These are phyloP conservation scores for Zhuqinia jingwanae DNA, from an alignment of 2,888 invertebrate species.

Conservation along the genomic window DNA sequence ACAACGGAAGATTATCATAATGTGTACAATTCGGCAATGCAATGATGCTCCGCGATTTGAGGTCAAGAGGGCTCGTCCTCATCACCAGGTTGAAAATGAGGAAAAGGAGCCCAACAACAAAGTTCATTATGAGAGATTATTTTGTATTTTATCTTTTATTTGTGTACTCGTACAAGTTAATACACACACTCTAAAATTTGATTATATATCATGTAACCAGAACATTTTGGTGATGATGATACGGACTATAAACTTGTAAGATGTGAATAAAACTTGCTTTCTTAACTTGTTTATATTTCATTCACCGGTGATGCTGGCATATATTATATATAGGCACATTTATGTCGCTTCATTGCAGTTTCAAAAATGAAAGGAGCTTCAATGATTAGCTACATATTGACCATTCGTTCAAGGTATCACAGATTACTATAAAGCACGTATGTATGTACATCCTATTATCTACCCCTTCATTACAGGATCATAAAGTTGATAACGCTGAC, in stretches of 20 bases:
- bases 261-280: slow-evolving; percentile 55
- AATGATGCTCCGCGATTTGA: slow-evolving; percentile 49
- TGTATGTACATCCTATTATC: neutral
- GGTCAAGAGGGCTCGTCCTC: slow-evolving; percentile 72
- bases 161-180: neutral
- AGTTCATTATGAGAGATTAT: slow-evolving; percentile 21
- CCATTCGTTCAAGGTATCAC: neutral
- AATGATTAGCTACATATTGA: neutral
- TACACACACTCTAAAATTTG: slow-evolving; percentile 26
- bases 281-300: slow-evolving; percentile 40
- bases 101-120: slow-evolving; percentile 54
- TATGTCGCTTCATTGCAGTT: neutral
- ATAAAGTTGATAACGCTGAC: neutral
- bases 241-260: neutral
- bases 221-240: slow-evolving; percentile 15
- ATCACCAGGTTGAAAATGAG: slow-evolving; percentile 62
- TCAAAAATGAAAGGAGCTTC: slow-evolving; percentile 50
- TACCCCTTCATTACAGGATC: neutral
- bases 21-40: slow-evolving; percentile 18
- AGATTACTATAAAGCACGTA: neutral
- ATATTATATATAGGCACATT: neutral
- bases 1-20: neutral
- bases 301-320: slow-evolving; percentile 13
- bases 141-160: neutral
- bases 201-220: slow-evolving; percentile 25